Base-by-base conservation (phyloP, 2,888 invertebrate species). In the Dolomedes plantarius region DNA sequence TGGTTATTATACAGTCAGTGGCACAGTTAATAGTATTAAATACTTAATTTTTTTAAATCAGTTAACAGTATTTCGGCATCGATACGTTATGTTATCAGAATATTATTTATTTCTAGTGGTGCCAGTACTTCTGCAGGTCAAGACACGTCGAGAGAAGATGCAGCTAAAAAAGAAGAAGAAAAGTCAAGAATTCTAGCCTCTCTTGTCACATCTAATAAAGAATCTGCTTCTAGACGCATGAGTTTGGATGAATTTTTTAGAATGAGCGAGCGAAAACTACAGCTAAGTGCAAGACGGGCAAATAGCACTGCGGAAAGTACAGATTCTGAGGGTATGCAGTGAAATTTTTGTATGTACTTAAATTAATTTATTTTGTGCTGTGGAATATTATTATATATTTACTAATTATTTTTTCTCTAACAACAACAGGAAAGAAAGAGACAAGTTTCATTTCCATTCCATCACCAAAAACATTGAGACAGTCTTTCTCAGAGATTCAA, bases 211-310 rank as follows among this genome's bases (percentile, higher is more conserved):
- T 64, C 78, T 1, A 56, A 64, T 5, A 83, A 88, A 69, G 82
- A 78, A 27, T n/a, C 88, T 19, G 83, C 79, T 0, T 75, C 85
- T 0, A 64, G 94, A 89, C 94, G 94, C 80, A 93, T 94, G 7
- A 95, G 94, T 88, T 93, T 95, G 91, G 95, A 94, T 78, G 95
- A 95, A 90, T 92, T 95, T 36, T 94, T 95, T 89, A 94, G 95
- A 90, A 93, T 95, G 93, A 94, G 94, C 87, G 95, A 95, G 90
- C 93, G 93, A 88, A 93, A 91, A 89, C 89, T 90, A 28, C 87
- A 86, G 28, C 13, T 82, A 36, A 69, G 75, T 39, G 73, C 87
- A 0, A 81, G 69, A 50, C 28, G 79, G 39, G 36, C 82, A 0
- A 68, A 76, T 23, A 81, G 73, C 16, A 16, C 64, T 11, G 65